Evolutionary conservation across 2,797 vertebrate species (phyloP).

Genomic region (Anguilla anguilla): DNA sequence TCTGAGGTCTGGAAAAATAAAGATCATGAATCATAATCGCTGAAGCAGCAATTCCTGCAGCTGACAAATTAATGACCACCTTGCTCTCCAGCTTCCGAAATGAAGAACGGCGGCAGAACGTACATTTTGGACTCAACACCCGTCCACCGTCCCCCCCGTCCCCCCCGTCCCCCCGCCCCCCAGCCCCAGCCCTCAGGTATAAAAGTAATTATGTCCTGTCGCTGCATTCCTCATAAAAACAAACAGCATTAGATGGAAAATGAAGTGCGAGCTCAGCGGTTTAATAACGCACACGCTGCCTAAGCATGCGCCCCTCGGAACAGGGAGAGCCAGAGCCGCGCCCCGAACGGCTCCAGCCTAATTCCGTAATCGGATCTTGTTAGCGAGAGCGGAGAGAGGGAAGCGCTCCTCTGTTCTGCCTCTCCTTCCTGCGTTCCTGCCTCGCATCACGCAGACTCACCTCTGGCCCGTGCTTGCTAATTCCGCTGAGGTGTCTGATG

Average conservation of each 20-base stretch:
- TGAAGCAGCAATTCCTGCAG: neutral
- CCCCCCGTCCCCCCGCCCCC: too few relatives aligned
- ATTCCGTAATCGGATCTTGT: neutral
- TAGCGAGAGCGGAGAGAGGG: neutral
- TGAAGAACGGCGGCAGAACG: neutral
- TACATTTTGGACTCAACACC: neutral
- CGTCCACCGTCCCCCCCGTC: too few relatives aligned
- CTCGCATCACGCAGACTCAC: neutral
- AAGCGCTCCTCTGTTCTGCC: neutral
- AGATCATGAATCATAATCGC: conserved; percentile 11
- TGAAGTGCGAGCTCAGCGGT: neutral
- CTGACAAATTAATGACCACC: neutral
- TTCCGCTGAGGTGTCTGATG: neutral
- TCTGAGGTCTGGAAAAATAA: conserved; percentile 1
- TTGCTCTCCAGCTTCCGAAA: neutral
- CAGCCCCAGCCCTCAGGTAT: neutral
- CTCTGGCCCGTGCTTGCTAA: neutral
- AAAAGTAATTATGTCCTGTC: conserved; percentile 11
- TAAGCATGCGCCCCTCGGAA: neutral
- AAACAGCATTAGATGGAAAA: neutral
- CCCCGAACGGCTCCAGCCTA: neutral
- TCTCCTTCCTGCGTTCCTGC: neutral
- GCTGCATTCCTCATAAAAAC: neutral
- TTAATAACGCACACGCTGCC: neutral
- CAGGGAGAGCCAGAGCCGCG: neutral